Base-by-base conservation (phyloP, 1,140 invertebrate genomes). In the Heterodera carotae region DNA sequence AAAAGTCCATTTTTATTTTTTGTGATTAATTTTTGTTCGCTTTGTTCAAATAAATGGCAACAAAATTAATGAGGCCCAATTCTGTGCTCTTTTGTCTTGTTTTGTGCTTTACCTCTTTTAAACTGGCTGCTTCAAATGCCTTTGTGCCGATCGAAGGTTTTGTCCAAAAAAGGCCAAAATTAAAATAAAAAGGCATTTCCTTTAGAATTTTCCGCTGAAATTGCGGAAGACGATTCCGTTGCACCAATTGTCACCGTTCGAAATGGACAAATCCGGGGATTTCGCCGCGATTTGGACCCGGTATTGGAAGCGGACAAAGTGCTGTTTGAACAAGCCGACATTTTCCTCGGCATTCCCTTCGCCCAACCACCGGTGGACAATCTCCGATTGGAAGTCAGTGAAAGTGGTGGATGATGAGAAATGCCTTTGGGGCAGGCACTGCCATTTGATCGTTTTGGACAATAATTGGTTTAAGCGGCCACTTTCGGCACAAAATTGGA, bases 261-360 rank as follows among this genome's bases (percentile, higher is more conserved):
- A 25, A 71, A 71, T 27, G 69, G 69, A 2, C 39, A 53, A 25
- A 33, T 71, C 22, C 33, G 43, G 29, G 69, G 69, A 18, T 71
- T 71, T 53, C 69, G 69, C 56, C 33, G 33, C 27, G 3, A 36
- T 15, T 53, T 71, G 34, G 43, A 48, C 12, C 69, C 69, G 15
- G 27, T 39, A 29, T 15, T 71, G 43, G 43, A 56, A 2, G 43
- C 22, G 31, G 43, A 36, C 27, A 36, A 69, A 39, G 43, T 48
- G 25, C 43, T n/a, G 31, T 71, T 43, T 15, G 43, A 31, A 0
- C 56, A 59, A 25, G 76, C 76, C 7, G 73, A 78, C 68, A 68
- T 78, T 29, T 78, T 76, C 66, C 76, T 78, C 69, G 76, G 76
- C 29, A 76, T 78, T 67, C 76, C 76, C 22, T 78, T 66, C 75